Base-by-base conservation (phyloP, 2,888 invertebrate species). In the Agrotis exclamationis region DNA sequence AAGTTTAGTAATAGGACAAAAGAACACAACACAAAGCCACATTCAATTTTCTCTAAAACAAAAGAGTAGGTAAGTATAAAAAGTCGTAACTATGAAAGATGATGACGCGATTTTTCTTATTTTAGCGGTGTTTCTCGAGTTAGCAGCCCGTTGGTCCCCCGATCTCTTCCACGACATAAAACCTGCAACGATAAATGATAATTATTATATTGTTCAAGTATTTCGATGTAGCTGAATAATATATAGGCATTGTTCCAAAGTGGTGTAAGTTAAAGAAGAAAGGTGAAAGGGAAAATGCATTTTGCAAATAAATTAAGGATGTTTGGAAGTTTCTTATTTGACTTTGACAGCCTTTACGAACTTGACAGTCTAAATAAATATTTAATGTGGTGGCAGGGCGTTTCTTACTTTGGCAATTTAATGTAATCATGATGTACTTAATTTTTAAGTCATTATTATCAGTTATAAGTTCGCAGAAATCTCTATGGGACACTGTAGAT, bases 181-280 rank as follows among this genome's bases (percentile, higher is more conserved):
- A 90, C 90, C 90, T 91, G 89, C 86, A 88, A 89, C 92, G 92
- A 93, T 94, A 94, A 93, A 95, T 92, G 95, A 95, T 95, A 96
- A 96, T 96, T 95, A 95, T 96, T 94, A 94, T 96, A 96, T 96
- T 96, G 96, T 95, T 96, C 92, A 94, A 95, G 93, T 94, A 91
- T 96, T 94, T 92, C 92, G 91, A 91, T 94, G 94, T 94, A 93
- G 94, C 91, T 91, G 93, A 93, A 94, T 93, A 92, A 94, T 93
- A 92, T 93, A 93, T 91, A 90, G 91, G 85, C 88, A 85, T 86
- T 88, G 89, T 89, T 89, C 77, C 77, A 62, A 76, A 74, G 71
- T 62, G 90, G 88, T 74, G 2, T 76, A 90, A 89, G 88, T 75
- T 54, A 85, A 0, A 78, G 80, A 83, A 69, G 74, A 44, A n/a